Percentiles rank a stretch among this genome's conserved stretches.
phyloP scores from a whole-genome alignment of 2,888 invertebrate species.

The Acrobasis consociella region DNA sequence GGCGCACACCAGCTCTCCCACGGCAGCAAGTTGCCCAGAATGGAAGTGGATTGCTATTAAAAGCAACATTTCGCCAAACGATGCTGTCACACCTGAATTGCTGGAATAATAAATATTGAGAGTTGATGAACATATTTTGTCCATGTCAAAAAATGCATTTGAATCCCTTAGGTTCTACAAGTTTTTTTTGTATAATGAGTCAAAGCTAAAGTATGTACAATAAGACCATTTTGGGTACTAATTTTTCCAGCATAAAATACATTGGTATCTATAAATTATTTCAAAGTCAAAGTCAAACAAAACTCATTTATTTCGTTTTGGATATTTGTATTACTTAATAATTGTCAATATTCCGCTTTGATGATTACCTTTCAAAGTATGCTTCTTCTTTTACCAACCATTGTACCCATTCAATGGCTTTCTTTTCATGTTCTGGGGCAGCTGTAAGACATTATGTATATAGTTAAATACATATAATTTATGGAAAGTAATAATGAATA shows the following conservation, averaged over 20 bases:
- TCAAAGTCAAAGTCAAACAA: too few relatives aligned
- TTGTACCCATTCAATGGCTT: constrained; percentile 95
- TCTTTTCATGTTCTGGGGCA: constrained; percentile 90
- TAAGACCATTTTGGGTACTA: too few relatives aligned
- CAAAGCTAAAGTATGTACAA: too few relatives aligned
- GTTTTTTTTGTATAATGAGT: too few relatives aligned
- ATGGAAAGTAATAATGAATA: not conserved
- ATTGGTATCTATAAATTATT: constrained; percentile 1
- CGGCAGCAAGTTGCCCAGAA: constrained; percentile 95
- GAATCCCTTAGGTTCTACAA: too few relatives aligned
- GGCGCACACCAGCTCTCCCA: constrained; percentile 96
- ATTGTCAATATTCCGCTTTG: too few relatives aligned
- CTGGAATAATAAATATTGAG: constrained; percentile 52
- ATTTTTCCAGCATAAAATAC: not conserved
- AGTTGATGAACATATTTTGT: not conserved
- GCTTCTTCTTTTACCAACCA: constrained; percentile 96
- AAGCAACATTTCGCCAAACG: constrained; percentile 97
- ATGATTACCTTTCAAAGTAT: constrained; percentile 89
- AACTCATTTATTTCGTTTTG: too few relatives aligned
- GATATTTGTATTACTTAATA: too few relatives aligned
- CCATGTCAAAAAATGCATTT: too few relatives aligned
- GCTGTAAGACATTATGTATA: constrained; percentile 54
- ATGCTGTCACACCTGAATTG: constrained; percentile 92
- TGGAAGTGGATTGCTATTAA: constrained; percentile 98
- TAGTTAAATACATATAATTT: not conserved